Base-by-base conservation (phyloP, 1,140 invertebrate species). In the Dendroctonus valens region DNA sequence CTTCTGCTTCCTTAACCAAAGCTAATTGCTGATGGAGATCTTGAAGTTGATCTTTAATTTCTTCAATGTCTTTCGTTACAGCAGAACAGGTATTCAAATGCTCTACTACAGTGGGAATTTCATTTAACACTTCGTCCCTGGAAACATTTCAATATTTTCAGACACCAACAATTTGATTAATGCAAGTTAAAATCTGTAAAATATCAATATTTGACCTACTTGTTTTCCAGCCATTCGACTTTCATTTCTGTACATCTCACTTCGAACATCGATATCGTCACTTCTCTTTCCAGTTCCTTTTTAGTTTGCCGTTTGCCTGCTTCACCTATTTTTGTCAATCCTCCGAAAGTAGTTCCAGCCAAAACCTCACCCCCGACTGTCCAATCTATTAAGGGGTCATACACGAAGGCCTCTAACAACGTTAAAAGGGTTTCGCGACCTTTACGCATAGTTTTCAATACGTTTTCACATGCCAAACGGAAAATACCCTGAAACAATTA, bases 351-450 rank as follows among this genome's bases (percentile, higher is more conserved):
- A 5, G 84, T 81, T 49, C 81, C 81, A 3, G 83, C 87, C 72
- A 83, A 79, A 5, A 81, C 81, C 12, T 83, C 84, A 46, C 84
- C 84, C 70, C 84, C 86, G 38, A 87, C 79, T 0, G 87, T 91
- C 94, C 94, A 96, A 78, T 97, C 94, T 50, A 97, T 91, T 58
- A 97, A 77, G 0, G 94, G 94, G 83, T 97, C 94, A 79, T 96
- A 96, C 40, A 96, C 91, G 78, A 97, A 97, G 4, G 94, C 93
- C 79, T 97, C 94, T 49, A 97, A 77, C 7, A 97, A 81, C 0
- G 92, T 95, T 2, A 96, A 79, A 41, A 97, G 80, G 0, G 93
- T 94, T 80, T 96, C 92, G 42, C 90, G 83, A 12, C 92, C 92
- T 71, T 90, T 86, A 37, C 93, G 87, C 85, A 97, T 88, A 8